Percentiles rank a stretch among this genome's conserved stretches.
Conservation (phyloP, 2,113 vertebrate species). For the Apodemus sylvaticus region DNA sequence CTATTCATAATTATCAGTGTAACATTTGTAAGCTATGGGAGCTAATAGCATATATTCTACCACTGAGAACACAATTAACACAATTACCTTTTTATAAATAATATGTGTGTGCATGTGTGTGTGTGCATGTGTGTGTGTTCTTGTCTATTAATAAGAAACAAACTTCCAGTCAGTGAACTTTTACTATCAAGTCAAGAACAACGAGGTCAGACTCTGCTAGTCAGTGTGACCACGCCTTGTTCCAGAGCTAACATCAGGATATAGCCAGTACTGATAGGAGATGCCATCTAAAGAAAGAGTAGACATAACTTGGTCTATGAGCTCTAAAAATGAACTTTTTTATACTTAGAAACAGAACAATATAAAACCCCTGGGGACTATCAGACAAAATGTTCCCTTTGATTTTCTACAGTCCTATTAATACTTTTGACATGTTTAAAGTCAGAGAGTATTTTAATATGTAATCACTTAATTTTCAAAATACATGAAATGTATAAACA, state of each 20-base stretch:
- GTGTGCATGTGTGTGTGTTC: too few relatives aligned
- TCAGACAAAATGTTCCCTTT: constrained; percentile 42
- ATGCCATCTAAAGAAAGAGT: not conserved
- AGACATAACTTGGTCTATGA: not conserved
- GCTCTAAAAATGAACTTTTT: not conserved
- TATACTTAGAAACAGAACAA: not conserved
- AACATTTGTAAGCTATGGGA: not conserved
- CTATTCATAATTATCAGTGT: not conserved
- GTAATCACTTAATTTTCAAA: constrained; percentile 38
- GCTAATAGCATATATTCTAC: not conserved
- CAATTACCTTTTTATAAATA: not conserved
- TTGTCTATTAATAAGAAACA: not conserved
- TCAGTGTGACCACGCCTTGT: not conserved
- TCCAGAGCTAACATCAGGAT: not conserved
- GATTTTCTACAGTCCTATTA: constrained; percentile 13
- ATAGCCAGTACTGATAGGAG: not conserved
- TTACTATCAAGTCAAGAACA: not conserved
- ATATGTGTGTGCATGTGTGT: not conserved
- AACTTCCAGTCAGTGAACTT: not conserved
- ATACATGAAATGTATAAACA: not conserved
- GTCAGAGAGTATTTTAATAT: not conserved
- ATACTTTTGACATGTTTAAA: constrained; percentile 23
- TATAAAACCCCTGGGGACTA: not conserved
- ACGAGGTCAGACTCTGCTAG: not conserved
- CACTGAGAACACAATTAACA: constrained; percentile 18